Conservation (phyloP, 2,888 invertebrate species). For the Eilema depressum region DNA sequence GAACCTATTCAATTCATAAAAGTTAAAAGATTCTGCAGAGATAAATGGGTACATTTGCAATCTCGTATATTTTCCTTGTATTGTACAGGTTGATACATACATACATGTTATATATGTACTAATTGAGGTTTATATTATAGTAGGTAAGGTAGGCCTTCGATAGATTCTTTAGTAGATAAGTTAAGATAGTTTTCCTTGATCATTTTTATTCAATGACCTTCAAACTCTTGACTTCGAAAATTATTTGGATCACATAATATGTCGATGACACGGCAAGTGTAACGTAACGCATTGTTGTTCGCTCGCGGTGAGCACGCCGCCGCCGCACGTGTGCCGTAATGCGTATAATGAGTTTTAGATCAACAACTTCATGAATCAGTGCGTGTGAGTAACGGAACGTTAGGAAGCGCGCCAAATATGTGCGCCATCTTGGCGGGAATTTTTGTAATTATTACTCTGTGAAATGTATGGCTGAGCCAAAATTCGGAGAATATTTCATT, state of each 20-base stretch:
- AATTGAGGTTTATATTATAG: neutral
- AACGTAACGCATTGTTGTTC: constrained; percentile 13
- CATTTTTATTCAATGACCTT: neutral
- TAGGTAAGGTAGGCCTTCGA: neutral
- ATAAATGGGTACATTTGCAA: constrained; percentile 3
- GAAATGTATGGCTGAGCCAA: constrained; percentile 20
- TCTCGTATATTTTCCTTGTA: constrained; percentile 17
- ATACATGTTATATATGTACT: neutral
- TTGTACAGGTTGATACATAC: constrained; percentile 4
- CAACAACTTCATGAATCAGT: constrained; percentile 35
- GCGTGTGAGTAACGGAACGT: constrained; percentile 35
- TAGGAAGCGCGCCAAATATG: constrained; percentile 41
- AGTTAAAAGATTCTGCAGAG: constrained; percentile 7
- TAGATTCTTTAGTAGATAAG: neutral
- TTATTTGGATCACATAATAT: neutral
- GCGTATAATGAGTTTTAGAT: constrained; percentile 24
- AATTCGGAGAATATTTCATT: constrained; percentile 14
- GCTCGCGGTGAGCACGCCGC: neutral
- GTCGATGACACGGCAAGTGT: neutral
- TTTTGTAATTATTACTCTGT: constrained; percentile 28
- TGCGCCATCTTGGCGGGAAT: constrained; percentile 32
- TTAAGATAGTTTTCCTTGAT: neutral
- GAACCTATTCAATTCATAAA: neutral
- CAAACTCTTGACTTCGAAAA: neutral
- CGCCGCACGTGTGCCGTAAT: constrained; percentile 11